Evolutionary conservation across 2,113 vertebrate genomes (phyloP).

Genomic region (Cyphomyrus plagiostoma): DNA sequence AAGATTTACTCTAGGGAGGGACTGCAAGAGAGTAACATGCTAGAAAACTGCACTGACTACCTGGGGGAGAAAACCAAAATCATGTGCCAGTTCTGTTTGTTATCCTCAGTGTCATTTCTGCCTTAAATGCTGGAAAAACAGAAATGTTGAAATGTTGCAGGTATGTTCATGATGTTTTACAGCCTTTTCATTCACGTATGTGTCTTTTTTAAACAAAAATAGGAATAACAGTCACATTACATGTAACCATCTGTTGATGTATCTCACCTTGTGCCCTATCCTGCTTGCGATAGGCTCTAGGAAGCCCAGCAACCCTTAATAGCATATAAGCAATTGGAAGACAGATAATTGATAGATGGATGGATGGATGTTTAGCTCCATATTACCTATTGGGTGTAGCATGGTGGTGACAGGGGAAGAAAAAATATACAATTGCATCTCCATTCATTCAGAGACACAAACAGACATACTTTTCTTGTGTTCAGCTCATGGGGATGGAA

Average conservation of each 20-base stretch:
- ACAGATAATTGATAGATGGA: neutral
- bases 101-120: neutral
- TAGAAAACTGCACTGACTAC: neutral
- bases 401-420: neutral
- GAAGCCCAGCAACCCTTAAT: neutral
- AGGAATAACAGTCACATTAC: neutral
- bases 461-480: neutral
- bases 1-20: slow-evolving; percentile 1
- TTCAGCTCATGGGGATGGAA: neutral
- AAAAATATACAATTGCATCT: neutral
- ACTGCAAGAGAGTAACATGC: neutral
- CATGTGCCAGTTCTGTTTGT: neutral
- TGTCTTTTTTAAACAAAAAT: neutral
- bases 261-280: neutral
- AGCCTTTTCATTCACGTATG: neutral
- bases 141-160: neutral
- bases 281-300: neutral
- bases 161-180: neutral
- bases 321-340: neutral
- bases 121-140: neutral
- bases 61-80: neutral
- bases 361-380: neutral
- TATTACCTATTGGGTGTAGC: neutral
- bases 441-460: neutral
- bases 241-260: neutral